Percentiles rank a stretch among this genome's conserved stretches.
Conservation (phyloP, 37 sponge, comb jelly and placozoan genomes). For the Halichondria panicea region DNA sequence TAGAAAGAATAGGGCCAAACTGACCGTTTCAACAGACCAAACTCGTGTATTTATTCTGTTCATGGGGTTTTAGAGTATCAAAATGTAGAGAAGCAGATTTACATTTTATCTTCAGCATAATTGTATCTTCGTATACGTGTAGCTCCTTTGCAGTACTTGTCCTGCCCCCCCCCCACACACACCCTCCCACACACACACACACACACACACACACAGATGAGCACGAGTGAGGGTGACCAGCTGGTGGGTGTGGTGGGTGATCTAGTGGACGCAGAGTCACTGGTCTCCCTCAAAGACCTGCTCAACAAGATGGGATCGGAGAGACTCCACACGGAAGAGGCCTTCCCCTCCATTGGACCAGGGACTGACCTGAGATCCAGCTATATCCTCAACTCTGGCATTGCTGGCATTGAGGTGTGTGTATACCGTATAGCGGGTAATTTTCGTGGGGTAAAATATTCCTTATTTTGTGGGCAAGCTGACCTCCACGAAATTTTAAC, state of each 20-base stretch:
- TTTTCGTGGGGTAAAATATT: background rate
- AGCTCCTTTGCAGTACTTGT: too few species aligned
- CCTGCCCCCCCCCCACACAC: too few species aligned
- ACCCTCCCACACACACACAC: background rate
- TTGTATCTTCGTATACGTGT: too few species aligned
- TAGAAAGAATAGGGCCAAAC: too few species aligned
- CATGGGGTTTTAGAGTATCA: too few species aligned
- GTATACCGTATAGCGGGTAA: too few species aligned
- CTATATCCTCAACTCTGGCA: constrained; percentile 83
- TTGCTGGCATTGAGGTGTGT: constrained; percentile 87
- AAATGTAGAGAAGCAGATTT: background rate
- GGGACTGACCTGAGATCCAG: constrained; percentile 85
- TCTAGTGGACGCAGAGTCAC: constrained; percentile 82
- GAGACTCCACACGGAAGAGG: constrained; percentile 76
- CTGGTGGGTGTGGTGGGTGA: constrained; percentile 87
- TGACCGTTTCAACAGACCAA: too few species aligned
- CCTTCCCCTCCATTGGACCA: constrained; percentile 53
- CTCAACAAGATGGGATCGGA: constrained; percentile 73
- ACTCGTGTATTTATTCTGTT: too few species aligned
- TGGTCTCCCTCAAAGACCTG: constrained; percentile 86
- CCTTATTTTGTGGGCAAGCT: background rate
- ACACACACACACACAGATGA: background rate
- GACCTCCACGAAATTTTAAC: background rate
- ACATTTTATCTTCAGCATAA: background rate
- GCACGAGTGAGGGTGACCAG: constrained; percentile 4